phyloP scores from a whole-genome alignment of 2,113 vertebrate species.

The Ardeotis arabs region DNA sequence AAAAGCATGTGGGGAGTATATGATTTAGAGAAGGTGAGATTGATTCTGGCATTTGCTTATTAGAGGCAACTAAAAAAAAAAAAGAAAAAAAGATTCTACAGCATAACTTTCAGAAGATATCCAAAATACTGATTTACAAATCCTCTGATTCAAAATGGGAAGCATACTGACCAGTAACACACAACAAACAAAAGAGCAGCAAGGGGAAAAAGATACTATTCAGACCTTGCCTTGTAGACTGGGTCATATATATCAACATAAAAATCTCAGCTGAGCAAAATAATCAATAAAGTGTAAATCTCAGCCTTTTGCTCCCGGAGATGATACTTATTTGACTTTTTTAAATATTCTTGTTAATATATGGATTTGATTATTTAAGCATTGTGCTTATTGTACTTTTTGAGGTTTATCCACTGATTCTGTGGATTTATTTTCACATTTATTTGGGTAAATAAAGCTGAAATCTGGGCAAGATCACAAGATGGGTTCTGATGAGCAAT shows the following conservation, averaged over 20 bases:
- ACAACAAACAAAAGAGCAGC: background rate
- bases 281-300: background rate
- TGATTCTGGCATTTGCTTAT: background rate
- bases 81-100: background rate
- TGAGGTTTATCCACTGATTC: background rate
- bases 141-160: background rate
- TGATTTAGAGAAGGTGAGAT: rapidly evolving
- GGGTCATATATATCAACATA: background rate
- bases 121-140: rapidly evolving
- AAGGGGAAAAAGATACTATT: background rate
- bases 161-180: background rate
- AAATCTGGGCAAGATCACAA: background rate
- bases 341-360: background rate
- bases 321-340: background rate
- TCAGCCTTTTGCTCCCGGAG: background rate
- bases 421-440: background rate
- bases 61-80: background rate
- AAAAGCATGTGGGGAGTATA: background rate
- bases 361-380: background rate
- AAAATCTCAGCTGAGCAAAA: constrained; percentile 4
- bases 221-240: background rate
- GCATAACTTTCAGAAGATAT: background rate
- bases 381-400: background rate
- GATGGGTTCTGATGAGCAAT: background rate
- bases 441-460: background rate